A percentile compares a stretch with the other conserved stretches of the same genome.
phyloP scores from a whole-genome alignment of 2,113 vertebrate genomes.

The Cyprinodon variegatus region DNA sequence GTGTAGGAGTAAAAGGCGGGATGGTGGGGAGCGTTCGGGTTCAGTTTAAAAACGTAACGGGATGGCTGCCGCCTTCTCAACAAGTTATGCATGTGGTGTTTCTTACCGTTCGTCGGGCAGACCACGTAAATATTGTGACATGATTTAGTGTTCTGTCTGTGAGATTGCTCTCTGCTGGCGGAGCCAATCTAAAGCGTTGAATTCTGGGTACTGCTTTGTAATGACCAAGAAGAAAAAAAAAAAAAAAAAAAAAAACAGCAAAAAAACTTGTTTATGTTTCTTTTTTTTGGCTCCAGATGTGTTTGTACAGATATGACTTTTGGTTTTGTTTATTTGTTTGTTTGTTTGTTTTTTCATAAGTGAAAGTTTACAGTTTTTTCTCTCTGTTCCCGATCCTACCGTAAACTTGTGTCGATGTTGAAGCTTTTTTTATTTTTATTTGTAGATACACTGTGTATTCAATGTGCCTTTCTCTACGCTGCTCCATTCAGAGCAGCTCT shows the following conservation, averaged over 20 bases:
- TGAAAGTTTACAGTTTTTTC: constrained; percentile 96
- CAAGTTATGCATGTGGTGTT: constrained; percentile 73
- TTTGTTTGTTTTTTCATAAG: constrained; percentile 84
- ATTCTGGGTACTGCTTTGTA: constrained; percentile 95
- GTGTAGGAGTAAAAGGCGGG: constrained; percentile 63
- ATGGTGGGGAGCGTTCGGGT: constrained; percentile 38
- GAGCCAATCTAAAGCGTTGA: constrained; percentile 90
- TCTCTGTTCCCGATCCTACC: constrained; percentile 78
- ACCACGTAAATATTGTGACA: constrained; percentile 90
- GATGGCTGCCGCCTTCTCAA: constrained; percentile 66
- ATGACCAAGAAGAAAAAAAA: constrained; percentile 89
- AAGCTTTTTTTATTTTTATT: constrained; percentile 49
- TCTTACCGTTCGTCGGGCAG: constrained; percentile 63
- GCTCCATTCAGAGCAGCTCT: constrained; percentile 71
- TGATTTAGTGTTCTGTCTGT: constrained; percentile 87
- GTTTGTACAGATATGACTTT: constrained; percentile 87
- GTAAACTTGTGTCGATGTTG: constrained; percentile 76
- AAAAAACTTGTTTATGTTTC: constrained; percentile 54
- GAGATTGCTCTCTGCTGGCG: constrained; percentile 96
- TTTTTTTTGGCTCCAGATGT: constrained; percentile 89
- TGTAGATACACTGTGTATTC: constrained; percentile 92
- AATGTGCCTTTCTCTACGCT: constrained; percentile 83
- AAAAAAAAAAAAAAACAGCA: too few species aligned
- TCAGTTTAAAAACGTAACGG: constrained; percentile 58
- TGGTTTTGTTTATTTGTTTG: constrained; percentile 64